Evolutionary conservation across 1,140 invertebrate species (phyloP), one percentile per base, ranked within the genome.

Genomic region (Drosophila rhopaloa): DNA sequence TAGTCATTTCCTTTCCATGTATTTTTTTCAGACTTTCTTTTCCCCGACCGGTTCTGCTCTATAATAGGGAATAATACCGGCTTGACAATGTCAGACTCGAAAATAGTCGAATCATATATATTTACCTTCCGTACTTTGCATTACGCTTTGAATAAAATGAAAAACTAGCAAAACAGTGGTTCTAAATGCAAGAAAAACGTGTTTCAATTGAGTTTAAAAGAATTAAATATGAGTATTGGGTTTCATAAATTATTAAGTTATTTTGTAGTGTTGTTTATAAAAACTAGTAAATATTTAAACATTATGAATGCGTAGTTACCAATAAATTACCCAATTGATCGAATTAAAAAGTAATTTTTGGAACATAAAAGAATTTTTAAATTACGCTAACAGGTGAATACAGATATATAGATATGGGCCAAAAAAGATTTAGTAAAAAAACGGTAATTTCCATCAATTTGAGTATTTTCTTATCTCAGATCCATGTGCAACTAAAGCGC

Each of bases 81-180:
- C 16, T 14, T 16, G 27, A 19, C 80, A 84, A 72, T 80, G 72
- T 35, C 66, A 73, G 60, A 57, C 27, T 44, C 19, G 19, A 59
- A 24, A 38, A 50, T 50, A 51, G 13, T 32, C 24, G 19, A 74
- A 44, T 65, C 47, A 57, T 71, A 81, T 79, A 57, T 51, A 38
- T 63, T 86, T 82, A 38, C 57, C 57, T 86, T 83, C 76, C 79
- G 79, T 55, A 55, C 6, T 77, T 53, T 63, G 38, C 43, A 72
- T 47, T 61, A n/a, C 27, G 46, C n/a, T 61, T 27, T 29, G 1
- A n/a, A 27, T 27, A 29, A 14, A 32, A 10, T 13, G 5, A 46
- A 57, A 70, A 43, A 29, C 41, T 14, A 40, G 38, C 24, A 11
- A 8, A 5, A 76, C 73, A 60, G 62, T 76, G 74, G 74, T 40